Evolutionary conservation across 2,888 invertebrate genomes (phyloP).

Genomic region (Aricia artaxerxes): DNA sequence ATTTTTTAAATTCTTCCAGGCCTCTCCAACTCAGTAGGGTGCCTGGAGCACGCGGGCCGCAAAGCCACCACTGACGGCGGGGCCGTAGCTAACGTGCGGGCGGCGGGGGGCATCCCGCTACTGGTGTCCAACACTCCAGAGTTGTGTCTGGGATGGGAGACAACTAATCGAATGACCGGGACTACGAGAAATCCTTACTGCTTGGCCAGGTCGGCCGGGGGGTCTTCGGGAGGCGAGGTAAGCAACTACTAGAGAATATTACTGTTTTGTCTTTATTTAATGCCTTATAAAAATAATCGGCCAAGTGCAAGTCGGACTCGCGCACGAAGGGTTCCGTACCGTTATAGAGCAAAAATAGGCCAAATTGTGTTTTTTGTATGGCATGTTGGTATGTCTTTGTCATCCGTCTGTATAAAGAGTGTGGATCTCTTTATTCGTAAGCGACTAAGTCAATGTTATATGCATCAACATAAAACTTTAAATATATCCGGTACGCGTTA

Average conservation of each 20-base stretch:
- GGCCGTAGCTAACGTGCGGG: constrained; percentile 81
- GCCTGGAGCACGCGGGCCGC: constrained; percentile 65
- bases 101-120: constrained; percentile 90
- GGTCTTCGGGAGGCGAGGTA: constrained; percentile 95
- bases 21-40: constrained; percentile 86
- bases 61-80: constrained; percentile 84
- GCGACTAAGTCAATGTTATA: not conserved
- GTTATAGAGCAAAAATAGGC: no score
- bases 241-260: constrained; percentile 35
- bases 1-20: constrained; percentile 63
- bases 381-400: not conserved
- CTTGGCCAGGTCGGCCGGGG: constrained; percentile 86
- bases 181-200: constrained; percentile 92
- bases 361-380: no score
- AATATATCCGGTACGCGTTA: not conserved
- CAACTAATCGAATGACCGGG: constrained; percentile 88
- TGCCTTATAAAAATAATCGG: no score
- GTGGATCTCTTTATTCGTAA: not conserved
- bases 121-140: constrained; percentile 93
- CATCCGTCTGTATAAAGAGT: not conserved
- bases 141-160: constrained; percentile 93
- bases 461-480: not conserved
- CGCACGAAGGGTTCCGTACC: no score
- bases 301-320: no score
- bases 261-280: no score